These are phyloP conservation scores for Zygogramma bicolorata DNA, from an alignment of 2,888 invertebrate genomes.

Conservation along the genomic window DNA sequence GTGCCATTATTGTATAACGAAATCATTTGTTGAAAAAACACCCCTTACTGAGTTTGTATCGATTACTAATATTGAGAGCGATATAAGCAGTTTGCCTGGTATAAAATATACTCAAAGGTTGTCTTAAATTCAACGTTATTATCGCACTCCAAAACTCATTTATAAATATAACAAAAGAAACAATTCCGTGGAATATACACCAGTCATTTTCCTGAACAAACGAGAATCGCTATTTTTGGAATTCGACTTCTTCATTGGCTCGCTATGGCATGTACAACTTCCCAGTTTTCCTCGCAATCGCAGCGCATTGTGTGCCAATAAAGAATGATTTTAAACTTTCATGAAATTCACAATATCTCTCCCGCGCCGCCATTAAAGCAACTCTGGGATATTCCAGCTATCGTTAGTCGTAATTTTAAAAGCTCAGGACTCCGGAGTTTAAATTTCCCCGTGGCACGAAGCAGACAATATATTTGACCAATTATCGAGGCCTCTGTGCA, in stretches of 20 bases:
- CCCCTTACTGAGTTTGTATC: no score
- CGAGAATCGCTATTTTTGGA: background rate
- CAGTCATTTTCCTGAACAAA: background rate
- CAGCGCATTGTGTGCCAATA: background rate
- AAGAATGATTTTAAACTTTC: conserved; percentile 13
- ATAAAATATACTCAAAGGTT: no score
- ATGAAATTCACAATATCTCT: conserved; percentile 13
- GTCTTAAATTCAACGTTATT: no score
- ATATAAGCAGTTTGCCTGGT: no score
- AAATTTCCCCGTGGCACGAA: conserved; percentile 53
- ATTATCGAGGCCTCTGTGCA: conserved; percentile 59
- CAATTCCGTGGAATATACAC: background rate
- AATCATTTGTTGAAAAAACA: no score
- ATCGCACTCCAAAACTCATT: no score
- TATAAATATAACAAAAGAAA: background rate
- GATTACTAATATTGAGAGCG: no score
- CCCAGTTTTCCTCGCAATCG: background rate
- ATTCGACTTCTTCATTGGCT: background rate
- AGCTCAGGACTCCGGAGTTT: conserved; percentile 44
- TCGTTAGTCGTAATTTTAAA: conserved; percentile 45
- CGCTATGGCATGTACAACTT: background rate
- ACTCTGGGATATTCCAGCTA: conserved; percentile 39
- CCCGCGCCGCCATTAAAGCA: conserved; percentile 22
- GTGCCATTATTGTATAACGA: no score
- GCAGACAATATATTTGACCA: conserved; percentile 65